Evolutionary conservation across 2,113 vertebrate species (phyloP).

Genomic region (Antigone vipio): DNA sequence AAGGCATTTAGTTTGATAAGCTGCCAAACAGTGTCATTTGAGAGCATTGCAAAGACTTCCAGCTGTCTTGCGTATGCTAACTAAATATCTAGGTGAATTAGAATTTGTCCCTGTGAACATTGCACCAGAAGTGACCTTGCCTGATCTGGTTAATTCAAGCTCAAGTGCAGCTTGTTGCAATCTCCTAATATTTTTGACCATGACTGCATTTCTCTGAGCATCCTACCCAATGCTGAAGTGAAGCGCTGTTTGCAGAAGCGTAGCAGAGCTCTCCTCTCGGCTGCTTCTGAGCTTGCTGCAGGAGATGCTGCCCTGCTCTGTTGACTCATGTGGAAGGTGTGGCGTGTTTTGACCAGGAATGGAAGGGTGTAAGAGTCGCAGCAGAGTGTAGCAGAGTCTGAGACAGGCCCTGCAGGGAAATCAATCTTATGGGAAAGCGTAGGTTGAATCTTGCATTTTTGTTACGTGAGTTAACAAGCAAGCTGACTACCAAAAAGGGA

Average conservation of each 20-base stretch:
- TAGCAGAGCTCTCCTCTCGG: not conserved
- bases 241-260: not conserved
- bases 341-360: conserved; percentile 23
- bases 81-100: not conserved
- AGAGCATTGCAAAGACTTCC: conserved; percentile 9
- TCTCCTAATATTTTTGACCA: not conserved
- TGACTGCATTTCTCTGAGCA: not conserved
- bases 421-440: not conserved
- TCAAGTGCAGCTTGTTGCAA: not conserved
- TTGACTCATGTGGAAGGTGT: conserved; percentile 52
- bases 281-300: not conserved
- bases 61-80: not conserved
- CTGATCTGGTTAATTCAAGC: not conserved
- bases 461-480: not conserved
- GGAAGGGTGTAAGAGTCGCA: not conserved
- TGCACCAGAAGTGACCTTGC: conserved; percentile 19
- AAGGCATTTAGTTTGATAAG: conserved; percentile 27
- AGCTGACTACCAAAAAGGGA: conserved; percentile 12
- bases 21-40: conserved; percentile 27
- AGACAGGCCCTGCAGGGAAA: conserved; percentile 9
- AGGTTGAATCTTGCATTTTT: conserved; percentile 39
- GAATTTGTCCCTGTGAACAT: not conserved
- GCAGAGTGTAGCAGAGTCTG: not conserved
- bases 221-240: not conserved
- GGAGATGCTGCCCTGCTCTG: not conserved